Evolutionary conservation across 2,113 vertebrate genomes (phyloP).

Genomic region (Semicossyphus pulcher): DNA sequence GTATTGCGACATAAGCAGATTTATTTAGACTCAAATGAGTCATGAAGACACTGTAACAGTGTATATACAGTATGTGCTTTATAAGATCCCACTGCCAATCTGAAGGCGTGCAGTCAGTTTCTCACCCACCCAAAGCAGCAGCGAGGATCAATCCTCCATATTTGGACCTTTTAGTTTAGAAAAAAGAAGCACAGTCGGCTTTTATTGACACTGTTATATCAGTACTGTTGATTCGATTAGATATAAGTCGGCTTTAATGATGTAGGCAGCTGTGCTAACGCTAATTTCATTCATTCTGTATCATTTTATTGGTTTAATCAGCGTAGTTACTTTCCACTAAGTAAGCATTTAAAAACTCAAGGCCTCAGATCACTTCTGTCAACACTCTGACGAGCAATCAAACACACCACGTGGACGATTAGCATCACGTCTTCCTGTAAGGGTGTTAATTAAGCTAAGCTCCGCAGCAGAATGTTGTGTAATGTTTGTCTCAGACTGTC

Average conservation of each 20-base stretch:
- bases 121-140: slow-evolving; percentile 20
- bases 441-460: neutral
- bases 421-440: neutral
- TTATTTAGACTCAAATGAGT: slow-evolving; percentile 14
- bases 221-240: no score
- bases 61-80: neutral
- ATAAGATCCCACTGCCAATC: neutral
- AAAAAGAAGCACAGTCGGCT: no score
- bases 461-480: slow-evolving; percentile 4
- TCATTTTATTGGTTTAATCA: no score
- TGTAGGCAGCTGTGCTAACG: no score
- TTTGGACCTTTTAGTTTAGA: no score
- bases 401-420: neutral
- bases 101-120: slow-evolving; percentile 14
- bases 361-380: neutral
- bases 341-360: neutral
- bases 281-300: no score
- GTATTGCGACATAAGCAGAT: neutral
- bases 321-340: no score
- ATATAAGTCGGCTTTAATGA: no score
- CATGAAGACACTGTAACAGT: neutral
- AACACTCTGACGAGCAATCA: neutral
- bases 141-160: no score
- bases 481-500: neutral
- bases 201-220: no score